These are phyloP conservation scores for Apamea sordens DNA, from an alignment of 2,888 invertebrate species.

Conservation along the genomic window DNA sequence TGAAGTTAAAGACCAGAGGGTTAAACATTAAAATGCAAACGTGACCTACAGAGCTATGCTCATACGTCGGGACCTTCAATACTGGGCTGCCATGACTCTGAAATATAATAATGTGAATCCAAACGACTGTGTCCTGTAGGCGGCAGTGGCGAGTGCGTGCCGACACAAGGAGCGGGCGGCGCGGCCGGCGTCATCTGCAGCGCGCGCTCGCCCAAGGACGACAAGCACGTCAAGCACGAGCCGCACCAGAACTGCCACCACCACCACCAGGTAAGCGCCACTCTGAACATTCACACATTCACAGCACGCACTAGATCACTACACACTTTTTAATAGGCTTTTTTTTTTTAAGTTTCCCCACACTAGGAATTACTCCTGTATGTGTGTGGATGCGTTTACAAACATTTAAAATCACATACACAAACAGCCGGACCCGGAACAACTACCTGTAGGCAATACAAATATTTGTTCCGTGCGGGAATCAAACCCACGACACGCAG, in stretches of 20 bases:
- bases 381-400: too few relatives aligned
- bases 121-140: constrained; percentile 6
- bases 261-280: constrained; percentile 58
- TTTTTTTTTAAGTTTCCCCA: not conserved
- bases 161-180: constrained; percentile 17
- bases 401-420: too few relatives aligned
- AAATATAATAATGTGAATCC: not conserved
- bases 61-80: too few relatives aligned
- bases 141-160: constrained; percentile 61
- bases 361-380: too few relatives aligned
- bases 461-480: too few relatives aligned
- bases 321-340: not conserved
- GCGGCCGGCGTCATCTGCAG: constrained; percentile 80
- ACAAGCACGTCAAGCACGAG: constrained; percentile 88
- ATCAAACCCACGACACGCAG: too few relatives aligned
- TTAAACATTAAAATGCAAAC: too few relatives aligned
- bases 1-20: too few relatives aligned
- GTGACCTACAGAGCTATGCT: too few relatives aligned
- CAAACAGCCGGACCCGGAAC: too few relatives aligned
- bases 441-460: too few relatives aligned
- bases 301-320: not conserved
- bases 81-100: not conserved
- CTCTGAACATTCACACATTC: not conserved
- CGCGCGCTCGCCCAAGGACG: constrained; percentile 85
- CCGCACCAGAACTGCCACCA: constrained; percentile 64